phyloP scores from a whole-genome alignment of 2,797 vertebrate species.

The Hirundo rustica region DNA sequence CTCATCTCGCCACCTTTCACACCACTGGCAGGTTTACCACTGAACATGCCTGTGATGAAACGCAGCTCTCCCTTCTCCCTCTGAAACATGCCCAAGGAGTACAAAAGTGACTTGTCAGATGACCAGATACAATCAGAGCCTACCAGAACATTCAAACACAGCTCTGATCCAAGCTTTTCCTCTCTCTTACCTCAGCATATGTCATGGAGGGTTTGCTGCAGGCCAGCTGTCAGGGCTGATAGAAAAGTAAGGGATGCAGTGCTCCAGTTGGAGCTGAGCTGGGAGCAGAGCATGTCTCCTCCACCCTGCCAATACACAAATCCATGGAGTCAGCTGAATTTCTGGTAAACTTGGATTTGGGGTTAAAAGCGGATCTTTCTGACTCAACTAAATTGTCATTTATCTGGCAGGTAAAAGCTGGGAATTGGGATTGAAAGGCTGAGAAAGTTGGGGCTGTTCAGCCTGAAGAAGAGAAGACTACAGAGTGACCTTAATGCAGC shows the following conservation, averaged over 20 bases:
- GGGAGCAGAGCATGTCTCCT: fast-evolving
- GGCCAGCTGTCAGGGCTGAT: not conserved
- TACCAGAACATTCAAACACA: not conserved
- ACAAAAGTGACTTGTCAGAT: not conserved
- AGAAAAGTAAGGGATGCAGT: not conserved
- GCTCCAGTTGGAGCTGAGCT: not conserved
- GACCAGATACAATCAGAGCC: not conserved
- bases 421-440: not conserved
- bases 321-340: not conserved
- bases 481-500: not conserved
- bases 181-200: not conserved
- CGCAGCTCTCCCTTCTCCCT: not conserved
- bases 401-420: not conserved
- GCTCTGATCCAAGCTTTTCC: not conserved
- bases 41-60: not conserved
- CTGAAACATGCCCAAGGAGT: not conserved
- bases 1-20: not conserved
- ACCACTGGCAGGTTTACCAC: not conserved
- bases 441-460: not conserved
- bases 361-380: not conserved
- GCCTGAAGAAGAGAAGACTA: not conserved
- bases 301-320: fast-evolving
- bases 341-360: not conserved
- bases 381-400: not conserved
- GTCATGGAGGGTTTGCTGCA: not conserved